Conservation (phyloP, 1,140 invertebrate species). For the Anastatus disparis region DNA sequence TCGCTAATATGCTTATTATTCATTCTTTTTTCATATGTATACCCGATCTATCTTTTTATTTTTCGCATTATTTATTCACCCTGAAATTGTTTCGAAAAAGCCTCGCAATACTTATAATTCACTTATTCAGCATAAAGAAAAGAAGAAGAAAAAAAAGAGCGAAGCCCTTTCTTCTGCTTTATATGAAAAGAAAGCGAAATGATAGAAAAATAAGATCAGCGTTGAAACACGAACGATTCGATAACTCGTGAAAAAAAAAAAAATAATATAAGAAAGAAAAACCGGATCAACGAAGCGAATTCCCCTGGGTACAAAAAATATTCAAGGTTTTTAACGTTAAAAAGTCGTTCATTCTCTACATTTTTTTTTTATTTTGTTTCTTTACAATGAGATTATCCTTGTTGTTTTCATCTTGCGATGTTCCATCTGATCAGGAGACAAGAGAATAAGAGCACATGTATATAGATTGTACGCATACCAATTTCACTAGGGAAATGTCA, state of each 20-base stretch:
- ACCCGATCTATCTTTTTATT: too few species aligned
- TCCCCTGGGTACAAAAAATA: background rate
- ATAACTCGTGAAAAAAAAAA: too few species aligned
- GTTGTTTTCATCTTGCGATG: slow-evolving; percentile 14
- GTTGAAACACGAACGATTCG: background rate
- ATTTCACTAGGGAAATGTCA: slow-evolving; percentile 6
- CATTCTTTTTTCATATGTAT: too few species aligned
- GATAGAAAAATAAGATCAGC: background rate
- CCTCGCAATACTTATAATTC: background rate
- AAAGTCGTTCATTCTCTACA: too few species aligned
- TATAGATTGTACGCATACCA: slow-evolving; percentile 7
- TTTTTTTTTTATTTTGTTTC: too few species aligned
- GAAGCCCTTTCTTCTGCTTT: background rate
- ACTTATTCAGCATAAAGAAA: background rate
- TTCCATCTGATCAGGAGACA: slow-evolving; percentile 6
- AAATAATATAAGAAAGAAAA: background rate
- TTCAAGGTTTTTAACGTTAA: background rate
- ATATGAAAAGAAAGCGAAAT: background rate
- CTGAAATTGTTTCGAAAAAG: too few species aligned
- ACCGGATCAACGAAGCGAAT: too few species aligned
- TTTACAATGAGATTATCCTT: slow-evolving; percentile 10
- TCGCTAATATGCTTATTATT: too few species aligned
- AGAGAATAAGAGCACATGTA: slow-evolving; percentile 6
- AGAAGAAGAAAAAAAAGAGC: background rate
- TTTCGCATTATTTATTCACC: too few species aligned